A percentile compares a stretch with the other conserved stretches of the same genome.
Conservation (phyloP, 1,140 invertebrate species). For the Camponotus floridanus region DNA sequence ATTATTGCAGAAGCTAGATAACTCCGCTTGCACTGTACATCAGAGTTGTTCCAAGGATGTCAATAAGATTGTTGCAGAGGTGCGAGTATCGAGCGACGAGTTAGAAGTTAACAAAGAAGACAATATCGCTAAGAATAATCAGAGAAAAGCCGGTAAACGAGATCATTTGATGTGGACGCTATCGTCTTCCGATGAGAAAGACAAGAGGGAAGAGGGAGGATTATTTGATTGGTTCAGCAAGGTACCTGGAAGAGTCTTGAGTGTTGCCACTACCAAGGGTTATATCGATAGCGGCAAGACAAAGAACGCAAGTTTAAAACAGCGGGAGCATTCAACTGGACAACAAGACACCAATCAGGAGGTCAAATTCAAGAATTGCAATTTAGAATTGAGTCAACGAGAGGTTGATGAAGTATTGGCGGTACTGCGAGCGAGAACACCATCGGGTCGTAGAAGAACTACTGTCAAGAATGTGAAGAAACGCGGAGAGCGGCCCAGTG, state of each 20-base stretch:
- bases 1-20: conserved; percentile 49
- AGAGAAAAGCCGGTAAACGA: conserved; percentile 54
- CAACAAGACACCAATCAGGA: conserved; percentile 60
- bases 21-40: conserved; percentile 76
- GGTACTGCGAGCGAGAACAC: conserved; percentile 82
- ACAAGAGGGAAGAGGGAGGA: conserved; percentile 78
- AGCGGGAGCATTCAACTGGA: conserved; percentile 31
- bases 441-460: conserved; percentile 76
- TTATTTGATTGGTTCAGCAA: conserved; percentile 83
- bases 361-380: conserved; percentile 79
- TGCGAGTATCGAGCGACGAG: conserved; percentile 25
- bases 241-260: conserved; percentile 78
- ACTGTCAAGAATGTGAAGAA: conserved; percentile 73
- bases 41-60: conserved; percentile 68
- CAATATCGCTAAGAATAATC: neutral
- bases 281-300: conserved; percentile 71
- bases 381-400: conserved; percentile 84
- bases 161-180: conserved; percentile 81
- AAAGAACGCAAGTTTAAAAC: conserved; percentile 52
- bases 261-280: conserved; percentile 65
- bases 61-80: conserved; percentile 24
- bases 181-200: conserved; percentile 78
- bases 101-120: conserved; percentile 8
- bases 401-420: conserved; percentile 86
- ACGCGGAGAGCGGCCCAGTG: conserved; percentile 72